Conservation (phyloP, 2,888 invertebrate genomes). For the Saturnia pavonia region DNA sequence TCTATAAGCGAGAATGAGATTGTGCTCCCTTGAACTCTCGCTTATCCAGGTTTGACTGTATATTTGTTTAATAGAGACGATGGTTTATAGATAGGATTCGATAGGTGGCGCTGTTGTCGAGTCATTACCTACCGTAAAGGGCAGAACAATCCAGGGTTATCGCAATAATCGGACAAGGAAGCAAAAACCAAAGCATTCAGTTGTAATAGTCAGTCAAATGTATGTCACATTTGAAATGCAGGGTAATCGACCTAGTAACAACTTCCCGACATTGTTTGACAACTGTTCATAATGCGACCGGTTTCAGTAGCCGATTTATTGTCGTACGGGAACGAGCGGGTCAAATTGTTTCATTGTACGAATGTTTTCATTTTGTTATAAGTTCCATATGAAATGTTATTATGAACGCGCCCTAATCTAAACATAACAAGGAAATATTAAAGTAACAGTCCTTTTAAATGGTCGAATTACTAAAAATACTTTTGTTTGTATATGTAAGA, state of each 20-base stretch:
- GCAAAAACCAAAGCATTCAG: not conserved
- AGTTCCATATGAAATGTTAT: not conserved
- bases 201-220: not conserved
- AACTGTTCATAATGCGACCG: slow-evolving; percentile 45
- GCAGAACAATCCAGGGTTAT: too few relatives aligned
- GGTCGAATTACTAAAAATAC: not conserved
- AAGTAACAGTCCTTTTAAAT: not conserved
- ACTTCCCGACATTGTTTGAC: slow-evolving; percentile 62
- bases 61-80: too few relatives aligned
- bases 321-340: slow-evolving; percentile 22
- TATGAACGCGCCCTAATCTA: not conserved
- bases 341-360: slow-evolving; percentile 19
- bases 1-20: too few relatives aligned
- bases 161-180: not conserved
- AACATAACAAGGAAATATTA: not conserved
- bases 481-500: not conserved
- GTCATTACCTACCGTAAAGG: too few relatives aligned
- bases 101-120: too few relatives aligned
- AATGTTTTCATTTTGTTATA: not conserved
- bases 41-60: too few relatives aligned
- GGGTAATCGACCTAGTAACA: slow-evolving; percentile 49
- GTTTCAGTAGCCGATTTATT: slow-evolving; percentile 36
- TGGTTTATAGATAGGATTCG: too few relatives aligned
- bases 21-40: too few relatives aligned
- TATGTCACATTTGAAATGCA: slow-evolving; percentile 19